phyloP scores from a whole-genome alignment of 2,888 invertebrate species.

The Philereme vetulata region DNA sequence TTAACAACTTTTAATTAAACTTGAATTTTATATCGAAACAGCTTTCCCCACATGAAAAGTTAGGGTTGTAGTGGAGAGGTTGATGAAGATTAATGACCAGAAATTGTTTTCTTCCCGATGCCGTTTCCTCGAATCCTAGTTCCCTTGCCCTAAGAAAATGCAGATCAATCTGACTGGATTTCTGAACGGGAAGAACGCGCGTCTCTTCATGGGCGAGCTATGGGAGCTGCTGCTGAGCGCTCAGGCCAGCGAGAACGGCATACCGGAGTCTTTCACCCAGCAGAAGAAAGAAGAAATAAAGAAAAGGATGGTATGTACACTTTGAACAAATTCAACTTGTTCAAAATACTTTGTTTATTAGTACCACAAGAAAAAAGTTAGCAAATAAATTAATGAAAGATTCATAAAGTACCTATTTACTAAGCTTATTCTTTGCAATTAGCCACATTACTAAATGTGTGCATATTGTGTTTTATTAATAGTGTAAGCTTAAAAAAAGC shows the following conservation, averaged over 20 bases:
- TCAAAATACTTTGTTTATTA: too few species aligned
- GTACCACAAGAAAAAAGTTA: too few species aligned
- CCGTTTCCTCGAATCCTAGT: conserved; percentile 85
- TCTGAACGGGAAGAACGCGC: conserved; percentile 98
- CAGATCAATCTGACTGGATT: conserved; percentile 99
- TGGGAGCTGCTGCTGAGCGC: conserved; percentile 98
- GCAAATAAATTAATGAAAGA: too few species aligned
- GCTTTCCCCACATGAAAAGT: conserved; percentile 30
- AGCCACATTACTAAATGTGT: too few species aligned
- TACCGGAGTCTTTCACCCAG: conserved; percentile 96
- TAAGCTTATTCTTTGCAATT: too few species aligned
- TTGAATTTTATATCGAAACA: conserved; percentile 22
- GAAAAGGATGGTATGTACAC: conserved; percentile 88
- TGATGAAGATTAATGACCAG: conserved; percentile 55
- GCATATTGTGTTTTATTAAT: too few species aligned
- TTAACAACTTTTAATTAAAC: conserved; percentile 59
- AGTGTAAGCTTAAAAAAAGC: too few species aligned
- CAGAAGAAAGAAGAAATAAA: conserved; percentile 98
- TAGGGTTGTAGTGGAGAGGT: conserved; percentile 50
- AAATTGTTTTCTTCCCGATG: conserved; percentile 72
- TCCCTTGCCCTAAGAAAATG: conserved; percentile 98
- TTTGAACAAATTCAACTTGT: too few species aligned
- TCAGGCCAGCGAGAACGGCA: conserved; percentile 97
- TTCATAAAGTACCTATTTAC: too few species aligned
- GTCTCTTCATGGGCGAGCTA: conserved; percentile 98